phyloP scores from a whole-genome alignment of 2,113 vertebrate genomes.

The Eubucco bourcierii region DNA sequence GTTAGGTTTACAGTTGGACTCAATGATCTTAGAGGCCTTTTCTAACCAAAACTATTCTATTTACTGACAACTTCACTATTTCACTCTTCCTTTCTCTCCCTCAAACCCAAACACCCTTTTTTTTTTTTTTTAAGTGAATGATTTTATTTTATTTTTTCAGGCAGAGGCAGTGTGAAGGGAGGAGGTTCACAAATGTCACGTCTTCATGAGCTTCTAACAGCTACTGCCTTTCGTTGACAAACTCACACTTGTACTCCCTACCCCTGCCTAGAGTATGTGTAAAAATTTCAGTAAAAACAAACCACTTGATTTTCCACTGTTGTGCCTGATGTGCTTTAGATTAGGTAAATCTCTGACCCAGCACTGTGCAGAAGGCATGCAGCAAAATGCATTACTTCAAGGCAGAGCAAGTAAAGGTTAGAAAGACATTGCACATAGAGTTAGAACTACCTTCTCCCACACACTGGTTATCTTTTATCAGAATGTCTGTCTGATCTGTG shows the following conservation, averaged over 20 bases:
- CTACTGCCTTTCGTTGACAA: background rate
- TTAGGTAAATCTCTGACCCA: background rate
- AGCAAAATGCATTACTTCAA: background rate
- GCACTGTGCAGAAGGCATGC: background rate
- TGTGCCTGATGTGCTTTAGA: background rate
- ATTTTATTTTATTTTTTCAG: background rate
- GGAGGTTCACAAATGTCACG: rapidly evolving
- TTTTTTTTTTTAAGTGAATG: too few relatives aligned
- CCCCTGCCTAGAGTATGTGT: background rate
- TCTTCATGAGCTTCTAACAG: background rate
- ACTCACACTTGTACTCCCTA: background rate
- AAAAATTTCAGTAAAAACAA: background rate
- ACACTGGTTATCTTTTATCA: background rate
- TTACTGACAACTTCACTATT: background rate
- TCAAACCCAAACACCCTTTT: background rate
- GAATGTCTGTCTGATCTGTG: background rate
- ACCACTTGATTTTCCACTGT: background rate
- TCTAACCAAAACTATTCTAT: background rate
- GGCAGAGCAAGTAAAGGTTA: background rate
- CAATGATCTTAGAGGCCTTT: too few relatives aligned
- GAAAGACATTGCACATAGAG: background rate
- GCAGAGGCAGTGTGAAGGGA: background rate
- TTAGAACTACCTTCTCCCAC: background rate
- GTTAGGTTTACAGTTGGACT: too few relatives aligned
- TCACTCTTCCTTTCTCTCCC: background rate